phyloP scores from a whole-genome alignment of 2,888 invertebrate genomes.

The Eupithecia subfuscata region DNA sequence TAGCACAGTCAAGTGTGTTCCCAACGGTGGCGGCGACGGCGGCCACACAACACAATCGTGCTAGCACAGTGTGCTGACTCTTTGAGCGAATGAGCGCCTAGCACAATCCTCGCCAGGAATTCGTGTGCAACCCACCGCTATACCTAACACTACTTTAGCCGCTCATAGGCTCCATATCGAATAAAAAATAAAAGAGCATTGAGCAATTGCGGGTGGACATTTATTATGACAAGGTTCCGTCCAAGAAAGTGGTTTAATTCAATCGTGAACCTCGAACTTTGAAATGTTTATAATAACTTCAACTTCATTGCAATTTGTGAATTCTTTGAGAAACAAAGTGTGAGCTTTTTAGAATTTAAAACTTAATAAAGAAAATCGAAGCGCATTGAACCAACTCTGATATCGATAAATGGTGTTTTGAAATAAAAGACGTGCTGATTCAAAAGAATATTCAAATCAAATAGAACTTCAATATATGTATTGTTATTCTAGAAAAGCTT shows the following conservation, averaged over 20 bases:
- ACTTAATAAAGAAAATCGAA: background rate
- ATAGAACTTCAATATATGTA: background rate
- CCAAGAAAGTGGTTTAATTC: background rate
- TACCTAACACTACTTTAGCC: background rate
- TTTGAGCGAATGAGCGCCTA: no score
- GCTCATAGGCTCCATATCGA: no score
- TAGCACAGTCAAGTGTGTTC: no score
- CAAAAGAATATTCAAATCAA: background rate
- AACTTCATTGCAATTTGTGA: background rate
- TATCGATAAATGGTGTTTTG: background rate
- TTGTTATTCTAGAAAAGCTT: background rate
- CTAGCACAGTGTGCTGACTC: no score
- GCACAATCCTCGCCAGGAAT: no score
- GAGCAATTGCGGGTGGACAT: background rate
- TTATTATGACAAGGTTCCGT: background rate
- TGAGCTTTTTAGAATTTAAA: background rate
- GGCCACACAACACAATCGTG: no score
- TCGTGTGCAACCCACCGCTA: no score
- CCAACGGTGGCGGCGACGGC: no score
- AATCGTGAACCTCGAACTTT: background rate
- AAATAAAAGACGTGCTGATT: background rate
- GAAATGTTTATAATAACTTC: background rate
- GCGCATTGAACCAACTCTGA: background rate
- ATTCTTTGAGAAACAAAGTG: slow-evolving; percentile 1
- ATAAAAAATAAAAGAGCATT: no score